Conservation (phyloP, 2,797 vertebrate species). For the Hipposideros larvatus region DNA sequence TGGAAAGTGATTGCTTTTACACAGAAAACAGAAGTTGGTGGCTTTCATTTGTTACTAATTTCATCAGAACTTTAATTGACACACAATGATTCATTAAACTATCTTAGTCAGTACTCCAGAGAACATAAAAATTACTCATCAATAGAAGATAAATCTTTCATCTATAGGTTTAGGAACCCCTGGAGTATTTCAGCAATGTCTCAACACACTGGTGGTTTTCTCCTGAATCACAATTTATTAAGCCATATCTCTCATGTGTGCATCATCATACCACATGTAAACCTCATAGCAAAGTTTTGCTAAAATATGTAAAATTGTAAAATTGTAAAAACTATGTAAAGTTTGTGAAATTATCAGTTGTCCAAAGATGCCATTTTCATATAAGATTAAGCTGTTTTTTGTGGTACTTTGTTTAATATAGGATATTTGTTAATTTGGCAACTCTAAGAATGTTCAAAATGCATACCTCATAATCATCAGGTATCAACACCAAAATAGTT, state of each 20-base stretch:
- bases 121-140: neutral
- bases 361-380: neutral
- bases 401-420: neutral
- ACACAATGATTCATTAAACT: neutral
- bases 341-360: neutral
- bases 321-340: too few species aligned
- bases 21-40: neutral
- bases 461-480: neutral
- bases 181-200: neutral
- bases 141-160: neutral
- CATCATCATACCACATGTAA: neutral
- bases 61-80: neutral
- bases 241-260: neutral
- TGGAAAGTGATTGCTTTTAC: constrained; percentile 35
- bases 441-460: neutral
- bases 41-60: constrained; percentile 22
- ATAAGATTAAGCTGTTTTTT: neutral
- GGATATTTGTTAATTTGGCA: neutral
- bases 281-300: neutral
- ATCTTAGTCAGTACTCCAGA: neutral
- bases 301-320: neutral
- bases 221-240: neutral
- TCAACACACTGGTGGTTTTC: neutral
- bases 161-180: neutral
- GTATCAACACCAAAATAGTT: neutral